Evolutionary conservation across 92 coral and sea anemone genomes (phyloP).

Genomic region (Bergia sp.): DNA sequence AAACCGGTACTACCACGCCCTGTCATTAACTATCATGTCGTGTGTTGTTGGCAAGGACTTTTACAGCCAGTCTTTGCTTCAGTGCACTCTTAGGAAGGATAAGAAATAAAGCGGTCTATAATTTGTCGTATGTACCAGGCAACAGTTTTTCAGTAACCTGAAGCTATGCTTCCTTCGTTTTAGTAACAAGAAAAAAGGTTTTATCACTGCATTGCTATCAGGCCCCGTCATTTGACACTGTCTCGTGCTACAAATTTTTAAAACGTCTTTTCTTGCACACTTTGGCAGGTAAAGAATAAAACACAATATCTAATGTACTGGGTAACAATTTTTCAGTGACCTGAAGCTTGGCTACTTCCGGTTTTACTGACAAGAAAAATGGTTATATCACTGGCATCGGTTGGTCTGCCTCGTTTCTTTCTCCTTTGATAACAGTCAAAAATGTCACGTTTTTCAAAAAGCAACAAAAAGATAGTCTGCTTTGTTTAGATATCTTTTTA

Average conservation of each 20-base stretch:
- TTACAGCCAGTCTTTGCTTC: background rate
- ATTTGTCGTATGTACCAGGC: background rate
- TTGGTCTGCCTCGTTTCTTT: background rate
- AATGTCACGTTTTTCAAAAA: background rate
- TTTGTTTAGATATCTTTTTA: too few relatives aligned
- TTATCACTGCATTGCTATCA: background rate
- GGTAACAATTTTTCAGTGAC: background rate
- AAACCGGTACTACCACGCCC: conserved; percentile 5
- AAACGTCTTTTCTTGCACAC: background rate
- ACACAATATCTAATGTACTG: background rate
- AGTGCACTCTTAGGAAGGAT: background rate
- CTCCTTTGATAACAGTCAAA: background rate
- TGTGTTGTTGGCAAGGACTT: background rate
- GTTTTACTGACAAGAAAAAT: background rate
- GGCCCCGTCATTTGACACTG: background rate
- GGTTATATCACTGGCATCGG: background rate
- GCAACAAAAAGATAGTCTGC: background rate
- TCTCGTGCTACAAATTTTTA: background rate
- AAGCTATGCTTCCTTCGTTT: background rate
- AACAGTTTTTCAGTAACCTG: background rate
- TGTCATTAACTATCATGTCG: background rate
- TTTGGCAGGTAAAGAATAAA: conserved; percentile 16
- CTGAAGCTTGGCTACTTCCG: background rate
- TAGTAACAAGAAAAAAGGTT: background rate
- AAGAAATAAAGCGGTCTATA: background rate